Conservation (phyloP, 64 coral and sea anemone species). For the Trachythela sp. region DNA sequence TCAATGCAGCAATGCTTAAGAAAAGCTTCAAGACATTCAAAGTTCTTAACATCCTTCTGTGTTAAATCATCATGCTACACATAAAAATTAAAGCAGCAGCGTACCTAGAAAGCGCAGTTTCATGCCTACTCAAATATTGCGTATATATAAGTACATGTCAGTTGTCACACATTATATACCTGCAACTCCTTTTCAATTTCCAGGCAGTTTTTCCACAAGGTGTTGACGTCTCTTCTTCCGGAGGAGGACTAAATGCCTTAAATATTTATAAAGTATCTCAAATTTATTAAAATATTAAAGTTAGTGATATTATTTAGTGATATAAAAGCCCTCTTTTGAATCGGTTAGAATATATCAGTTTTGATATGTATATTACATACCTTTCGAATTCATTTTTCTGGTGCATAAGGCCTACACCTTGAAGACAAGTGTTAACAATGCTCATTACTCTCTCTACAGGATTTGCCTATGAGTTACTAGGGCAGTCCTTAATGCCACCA, state of each 20-base stretch:
- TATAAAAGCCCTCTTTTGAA: no score
- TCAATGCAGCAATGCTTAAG: constrained; percentile 20
- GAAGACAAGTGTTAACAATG: neutral
- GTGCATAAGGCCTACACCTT: constrained; percentile 11
- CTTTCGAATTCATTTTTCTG: neutral
- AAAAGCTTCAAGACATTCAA: neutral
- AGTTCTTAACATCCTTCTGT: constrained; percentile 5
- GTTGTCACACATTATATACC: no score
- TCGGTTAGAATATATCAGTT: no score
- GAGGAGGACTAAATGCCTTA: neutral
- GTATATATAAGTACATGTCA: no score
- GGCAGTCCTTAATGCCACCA: neutral
- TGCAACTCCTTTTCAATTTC: constrained; percentile 19
- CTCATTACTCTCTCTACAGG: neutral
- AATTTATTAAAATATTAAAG: no score
- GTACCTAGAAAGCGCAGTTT: no score
- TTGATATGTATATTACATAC: no score
- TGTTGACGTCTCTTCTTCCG: neutral
- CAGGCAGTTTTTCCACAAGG: neutral
- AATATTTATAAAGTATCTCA: no score
- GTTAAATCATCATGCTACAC: neutral
- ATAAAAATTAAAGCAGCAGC: neutral
- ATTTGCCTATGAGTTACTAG: constrained; percentile 22
- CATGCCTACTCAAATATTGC: no score
- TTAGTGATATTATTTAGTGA: no score